Conservation (phyloP, 2,797 vertebrate species). For the Clarias pachynema region DNA sequence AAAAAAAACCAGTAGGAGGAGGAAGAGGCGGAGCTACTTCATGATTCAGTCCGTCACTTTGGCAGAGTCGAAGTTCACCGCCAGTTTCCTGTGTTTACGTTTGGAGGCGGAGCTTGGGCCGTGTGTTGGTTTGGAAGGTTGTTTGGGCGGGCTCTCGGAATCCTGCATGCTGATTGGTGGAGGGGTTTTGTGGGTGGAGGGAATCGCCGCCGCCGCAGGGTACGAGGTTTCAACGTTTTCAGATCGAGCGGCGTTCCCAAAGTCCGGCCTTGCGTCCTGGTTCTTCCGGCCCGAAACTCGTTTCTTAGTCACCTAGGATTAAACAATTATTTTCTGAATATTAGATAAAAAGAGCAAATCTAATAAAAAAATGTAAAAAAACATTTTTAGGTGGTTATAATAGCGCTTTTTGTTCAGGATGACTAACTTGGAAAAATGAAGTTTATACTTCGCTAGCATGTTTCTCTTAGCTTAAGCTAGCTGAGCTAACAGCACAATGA, state of each 20-base stretch:
- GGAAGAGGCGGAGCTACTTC: background rate
- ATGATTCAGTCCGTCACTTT: conserved; percentile 79
- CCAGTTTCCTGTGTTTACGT: conserved; percentile 90
- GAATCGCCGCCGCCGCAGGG: conserved; percentile 34
- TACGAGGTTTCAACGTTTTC: conserved; percentile 15
- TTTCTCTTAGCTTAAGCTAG: background rate
- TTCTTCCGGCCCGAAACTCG: conserved; percentile 87
- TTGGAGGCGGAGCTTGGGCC: conserved; percentile 84
- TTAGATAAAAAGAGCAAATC: background rate
- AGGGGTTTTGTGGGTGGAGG: conserved; percentile 64
- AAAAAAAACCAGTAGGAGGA: background rate
- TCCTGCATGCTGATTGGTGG: conserved; percentile 59
- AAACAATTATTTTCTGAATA: background rate
- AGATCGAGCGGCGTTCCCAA: conserved; percentile 69
- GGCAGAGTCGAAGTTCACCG: conserved; percentile 91
- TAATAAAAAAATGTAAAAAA: no score
- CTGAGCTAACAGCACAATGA: background rate
- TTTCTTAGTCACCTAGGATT: conserved; percentile 92
- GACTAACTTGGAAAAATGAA: background rate
- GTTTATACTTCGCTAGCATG: background rate
- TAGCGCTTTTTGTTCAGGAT: background rate
- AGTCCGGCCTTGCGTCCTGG: conserved; percentile 72
- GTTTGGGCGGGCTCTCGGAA: conserved; percentile 67
- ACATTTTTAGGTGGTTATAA: background rate
- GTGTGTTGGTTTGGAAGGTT: conserved; percentile 61